Evolutionary conservation across 2,113 vertebrate genomes (phyloP), one percentile per base, ranked within the genome.

Genomic region (Martes martes): DNA sequence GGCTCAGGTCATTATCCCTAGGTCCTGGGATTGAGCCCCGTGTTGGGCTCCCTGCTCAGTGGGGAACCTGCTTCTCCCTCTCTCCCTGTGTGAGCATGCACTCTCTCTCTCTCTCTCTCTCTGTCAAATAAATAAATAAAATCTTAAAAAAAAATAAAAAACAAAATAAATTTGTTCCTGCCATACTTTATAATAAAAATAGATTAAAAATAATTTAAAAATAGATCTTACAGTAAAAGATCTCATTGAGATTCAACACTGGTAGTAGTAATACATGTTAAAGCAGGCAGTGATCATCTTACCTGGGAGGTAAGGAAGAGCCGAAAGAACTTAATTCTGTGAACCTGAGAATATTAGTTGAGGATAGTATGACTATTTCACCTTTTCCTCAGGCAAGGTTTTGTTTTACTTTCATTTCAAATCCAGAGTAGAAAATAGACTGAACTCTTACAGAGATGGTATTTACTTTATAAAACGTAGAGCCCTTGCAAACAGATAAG

Each of bases 331-430:
- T 87, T 31, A 33, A 69, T 33, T 92, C 50, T 83, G 84, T 55
- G 36, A 89, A 73, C 11, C 4, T 87, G 31, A 67, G 24, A 96
- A n/a, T 97, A 81, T n/a, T 59, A 78, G 28, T 33, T 89, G 57
- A 90, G 18, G 42, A 84, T 15, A 71, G 8, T 26, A 79, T 63
- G 42, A 80, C 23, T 57, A 31, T 86, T 87, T 94, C 39, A 91
- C n/a, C 33, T 84, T 93, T 92, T 96, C 26, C 80, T 85, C 67
- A 85, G 42, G 55, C 33, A 85, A 71, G 39, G 19, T 55, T 94
- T 98, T 93, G 14, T 82, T 96, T 67, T 33, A 61, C 21, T 85
- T 97, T 92, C 61, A 95, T 89, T 93, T 81, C 61, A 74, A 94
- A 95, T 93, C 24, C 83, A 94, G 69, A 91, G 31, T 89, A 28